Base-by-base conservation (phyloP, 1,140 invertebrate genomes). In the Cydia splendana region DNA sequence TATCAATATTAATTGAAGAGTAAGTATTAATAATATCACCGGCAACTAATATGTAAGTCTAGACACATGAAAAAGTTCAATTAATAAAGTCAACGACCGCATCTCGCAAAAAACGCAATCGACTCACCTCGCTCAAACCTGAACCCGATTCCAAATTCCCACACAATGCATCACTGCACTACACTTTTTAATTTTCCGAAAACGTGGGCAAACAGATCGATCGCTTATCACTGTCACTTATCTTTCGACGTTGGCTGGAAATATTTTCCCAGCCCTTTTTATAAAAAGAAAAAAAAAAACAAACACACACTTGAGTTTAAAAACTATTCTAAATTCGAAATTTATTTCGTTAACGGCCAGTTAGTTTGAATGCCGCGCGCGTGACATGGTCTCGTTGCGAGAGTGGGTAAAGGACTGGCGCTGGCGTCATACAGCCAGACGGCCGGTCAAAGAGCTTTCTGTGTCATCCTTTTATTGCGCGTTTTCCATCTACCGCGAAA, bases 131-230 rank as follows among this genome's bases (percentile, higher is more conserved):
- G 77, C 79, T 88, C 83, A 86, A 75, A 76, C 82, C 81, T 80
- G 87, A 90, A 88, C 87, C 86, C 83, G 87, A 87, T 87, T 88
- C 87, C 74, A 81, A 80, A 86, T 87, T 83, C 88, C 77, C 80
- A 75, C 69, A 78, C 74, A 82, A 83, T 89, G 89, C 88, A 89
- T 89, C 87, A 88, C 89, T 85, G 81, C 82, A 89, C 79, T 78
- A 76, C 83, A 83, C 80, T 76, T 81, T 81, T 77, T 15, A 74
- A 57, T 76, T 53, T 73, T 77, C 71, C 51, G 69, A 77, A 79
- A 86, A 86, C 79, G 77, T 75, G 79, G 74, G 77, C 67, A 83
- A 71, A 71, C 67, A 45, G 67, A 84, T 83, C 78, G 81, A 84
- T 83, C 81, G 57, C 48, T 79, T 79, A 79, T 79, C 78, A 79